Evolutionary conservation across 2,888 invertebrate species (phyloP).

Genomic region (Agriopis leucophaearia): DNA sequence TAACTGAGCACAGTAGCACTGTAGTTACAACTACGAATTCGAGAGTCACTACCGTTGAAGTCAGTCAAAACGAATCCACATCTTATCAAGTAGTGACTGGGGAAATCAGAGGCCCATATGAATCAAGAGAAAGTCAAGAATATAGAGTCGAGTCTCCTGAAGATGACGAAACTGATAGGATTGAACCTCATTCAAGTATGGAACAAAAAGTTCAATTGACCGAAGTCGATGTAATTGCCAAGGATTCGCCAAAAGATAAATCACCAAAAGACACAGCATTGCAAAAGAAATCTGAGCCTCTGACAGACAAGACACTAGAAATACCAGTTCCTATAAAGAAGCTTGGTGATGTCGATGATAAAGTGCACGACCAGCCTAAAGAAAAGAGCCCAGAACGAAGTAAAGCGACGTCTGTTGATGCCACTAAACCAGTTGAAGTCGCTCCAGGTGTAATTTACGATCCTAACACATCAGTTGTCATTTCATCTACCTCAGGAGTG

Average conservation of each 20-base stretch:
- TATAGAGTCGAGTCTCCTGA: constrained; percentile 59
- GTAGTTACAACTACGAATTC: constrained; percentile 67
- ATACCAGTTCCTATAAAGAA: not conserved
- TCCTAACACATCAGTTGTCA: constrained; percentile 89
- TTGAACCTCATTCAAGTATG: constrained; percentile 14
- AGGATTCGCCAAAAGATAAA: constrained; percentile 24
- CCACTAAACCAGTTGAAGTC: constrained; percentile 82
- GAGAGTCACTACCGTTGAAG: constrained; percentile 69
- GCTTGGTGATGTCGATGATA: not conserved
- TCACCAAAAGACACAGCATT: not conserved
- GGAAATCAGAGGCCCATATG: constrained; percentile 54
- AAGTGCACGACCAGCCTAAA: constrained; percentile 26
- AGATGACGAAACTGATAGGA: constrained; percentile 57
- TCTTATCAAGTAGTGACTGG: constrained; percentile 66
- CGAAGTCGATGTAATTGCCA: constrained; percentile 12
- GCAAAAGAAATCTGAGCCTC: constrained; percentile 8
- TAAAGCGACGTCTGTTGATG: constrained; percentile 18
- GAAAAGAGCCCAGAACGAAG: constrained; percentile 18
- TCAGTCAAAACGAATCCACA: constrained; percentile 67
- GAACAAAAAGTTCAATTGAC: constrained; percentile 10
- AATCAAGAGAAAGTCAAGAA: constrained; percentile 52
- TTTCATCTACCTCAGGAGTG: constrained; percentile 88
- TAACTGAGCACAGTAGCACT: constrained; percentile 68
- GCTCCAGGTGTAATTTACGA: constrained; percentile 91
- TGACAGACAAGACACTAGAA: constrained; percentile 16